A percentile compares a stretch with the other conserved stretches of the same genome.
These are phyloP conservation scores for Accipiter cooperii DNA, from an alignment of 2,113 vertebrate genomes.

Conservation along the genomic window DNA sequence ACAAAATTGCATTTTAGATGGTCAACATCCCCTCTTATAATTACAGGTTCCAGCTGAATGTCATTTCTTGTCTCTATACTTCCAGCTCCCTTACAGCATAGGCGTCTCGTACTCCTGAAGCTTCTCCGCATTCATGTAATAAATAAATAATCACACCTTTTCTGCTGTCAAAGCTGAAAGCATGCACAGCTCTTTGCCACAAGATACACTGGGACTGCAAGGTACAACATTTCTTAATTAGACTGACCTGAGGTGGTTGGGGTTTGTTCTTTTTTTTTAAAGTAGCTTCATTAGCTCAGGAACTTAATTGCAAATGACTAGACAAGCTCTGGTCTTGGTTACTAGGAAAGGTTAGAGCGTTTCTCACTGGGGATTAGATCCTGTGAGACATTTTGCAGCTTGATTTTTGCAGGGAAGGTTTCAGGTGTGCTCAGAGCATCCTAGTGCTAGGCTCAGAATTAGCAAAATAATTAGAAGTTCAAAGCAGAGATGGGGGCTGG, in stretches of 20 bases:
- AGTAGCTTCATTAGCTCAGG: slow-evolving; percentile 37
- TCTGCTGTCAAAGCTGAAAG: slow-evolving; percentile 56
- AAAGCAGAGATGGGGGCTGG: not conserved
- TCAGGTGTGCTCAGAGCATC: slow-evolving; percentile 49
- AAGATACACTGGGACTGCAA: slow-evolving; percentile 36
- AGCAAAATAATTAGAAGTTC: slow-evolving; percentile 51
- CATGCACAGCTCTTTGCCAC: slow-evolving; percentile 52
- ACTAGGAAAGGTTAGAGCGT: slow-evolving; percentile 32
- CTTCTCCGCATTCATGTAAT: not conserved
- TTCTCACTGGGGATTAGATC: slow-evolving; percentile 22
- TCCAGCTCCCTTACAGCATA: not conserved
- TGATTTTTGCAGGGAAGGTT: slow-evolving; percentile 33
- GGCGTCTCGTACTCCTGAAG: not conserved
- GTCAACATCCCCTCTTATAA: slow-evolving; percentile 12
- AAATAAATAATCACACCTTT: slow-evolving; percentile 63
- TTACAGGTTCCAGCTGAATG: slow-evolving; percentile 35
- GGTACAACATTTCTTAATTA: slow-evolving; percentile 61
- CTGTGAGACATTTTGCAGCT: slow-evolving; percentile 9
- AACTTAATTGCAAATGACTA: slow-evolving; percentile 60
- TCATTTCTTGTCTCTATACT: slow-evolving; percentile 2
- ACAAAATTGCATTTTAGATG: slow-evolving; percentile 42
- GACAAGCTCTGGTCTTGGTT: slow-evolving; percentile 27
- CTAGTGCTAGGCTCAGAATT: slow-evolving; percentile 4
- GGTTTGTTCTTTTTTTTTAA: not conserved
- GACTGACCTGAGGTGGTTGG: slow-evolving; percentile 41